Evolutionary conservation across 1,140 invertebrate species (phyloP).

Genomic region (Chironomus tepperi): DNA sequence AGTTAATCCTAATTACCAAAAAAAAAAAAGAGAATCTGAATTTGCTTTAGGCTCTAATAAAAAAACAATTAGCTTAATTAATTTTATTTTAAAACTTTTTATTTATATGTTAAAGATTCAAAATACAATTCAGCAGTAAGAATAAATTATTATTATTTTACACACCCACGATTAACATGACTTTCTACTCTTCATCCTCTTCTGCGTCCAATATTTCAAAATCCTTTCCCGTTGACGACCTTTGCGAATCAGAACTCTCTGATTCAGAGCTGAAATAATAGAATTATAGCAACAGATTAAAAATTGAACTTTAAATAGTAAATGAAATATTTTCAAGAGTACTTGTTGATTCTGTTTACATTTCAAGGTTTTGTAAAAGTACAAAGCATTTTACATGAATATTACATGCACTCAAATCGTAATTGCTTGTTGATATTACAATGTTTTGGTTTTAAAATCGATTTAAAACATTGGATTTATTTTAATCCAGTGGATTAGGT

Average conservation of each 20-base stretch:
- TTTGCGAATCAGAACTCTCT: conserved; percentile 58
- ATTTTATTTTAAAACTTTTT: background rate
- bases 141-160: conserved; percentile 15
- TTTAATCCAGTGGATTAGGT: no score
- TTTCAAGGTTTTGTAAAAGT: no score
- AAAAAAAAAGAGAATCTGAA: background rate
- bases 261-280: conserved; percentile 42
- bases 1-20: background rate
- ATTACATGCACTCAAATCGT: no score
- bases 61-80: background rate
- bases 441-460: no score
- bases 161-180: background rate
- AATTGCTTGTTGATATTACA: no score
- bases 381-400: no score
- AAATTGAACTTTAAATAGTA: background rate
- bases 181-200: conserved; percentile 38
- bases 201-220: conserved; percentile 66
- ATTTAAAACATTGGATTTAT: no score
- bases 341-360: no score
- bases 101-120: background rate
- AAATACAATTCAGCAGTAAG: background rate
- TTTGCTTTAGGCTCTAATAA: background rate
- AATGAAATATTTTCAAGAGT: background rate
- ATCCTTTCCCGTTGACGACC: conserved; percentile 68
- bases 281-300: conserved; percentile 31